These are phyloP conservation scores for Pollenia labialis DNA, from an alignment of 2,888 invertebrate species.

Conservation along the genomic window DNA sequence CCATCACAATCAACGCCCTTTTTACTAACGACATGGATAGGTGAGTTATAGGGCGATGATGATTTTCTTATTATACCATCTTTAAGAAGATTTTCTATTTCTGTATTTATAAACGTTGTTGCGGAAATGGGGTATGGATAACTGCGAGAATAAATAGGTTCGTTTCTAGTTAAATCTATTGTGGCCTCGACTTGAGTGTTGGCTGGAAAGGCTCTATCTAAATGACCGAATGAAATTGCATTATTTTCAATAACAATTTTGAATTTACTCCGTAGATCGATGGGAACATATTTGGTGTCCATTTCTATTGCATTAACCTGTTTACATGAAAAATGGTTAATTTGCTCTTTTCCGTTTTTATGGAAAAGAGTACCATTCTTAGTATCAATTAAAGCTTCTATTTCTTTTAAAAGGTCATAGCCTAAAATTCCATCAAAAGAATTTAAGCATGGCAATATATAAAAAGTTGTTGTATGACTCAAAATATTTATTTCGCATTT, in stretches of 20 bases:
- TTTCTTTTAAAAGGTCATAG: conserved; percentile 33
- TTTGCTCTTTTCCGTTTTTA: conserved; percentile 21
- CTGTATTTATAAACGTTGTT: conserved; percentile 43
- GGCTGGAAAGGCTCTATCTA: conserved; percentile 47
- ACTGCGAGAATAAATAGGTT: conserved; percentile 59
- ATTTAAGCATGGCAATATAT: conserved; percentile 21
- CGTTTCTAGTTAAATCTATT: conserved; percentile 42
- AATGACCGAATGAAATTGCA: conserved; percentile 20
- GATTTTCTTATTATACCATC: conserved; percentile 59
- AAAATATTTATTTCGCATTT: conserved; percentile 29
- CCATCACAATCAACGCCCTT: conserved; percentile 61
- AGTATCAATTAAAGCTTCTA: conserved; percentile 27
- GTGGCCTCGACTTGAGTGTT: conserved; percentile 58
- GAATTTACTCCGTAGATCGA: not conserved
- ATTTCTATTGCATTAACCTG: conserved; percentile 32
- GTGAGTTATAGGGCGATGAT: conserved; percentile 56
- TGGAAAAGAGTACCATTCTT: conserved; percentile 25
- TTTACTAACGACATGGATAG: conserved; percentile 62
- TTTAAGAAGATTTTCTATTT: conserved; percentile 46
- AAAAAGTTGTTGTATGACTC: conserved; percentile 23
- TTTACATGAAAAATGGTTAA: conserved; percentile 13
- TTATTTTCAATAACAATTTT: conserved; percentile 1
- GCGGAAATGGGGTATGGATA: conserved; percentile 60
- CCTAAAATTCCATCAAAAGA: conserved; percentile 37
- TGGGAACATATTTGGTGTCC: conserved; percentile 1